Conservation (phyloP, 2,797 vertebrate species). For the Prionace glauca region DNA sequence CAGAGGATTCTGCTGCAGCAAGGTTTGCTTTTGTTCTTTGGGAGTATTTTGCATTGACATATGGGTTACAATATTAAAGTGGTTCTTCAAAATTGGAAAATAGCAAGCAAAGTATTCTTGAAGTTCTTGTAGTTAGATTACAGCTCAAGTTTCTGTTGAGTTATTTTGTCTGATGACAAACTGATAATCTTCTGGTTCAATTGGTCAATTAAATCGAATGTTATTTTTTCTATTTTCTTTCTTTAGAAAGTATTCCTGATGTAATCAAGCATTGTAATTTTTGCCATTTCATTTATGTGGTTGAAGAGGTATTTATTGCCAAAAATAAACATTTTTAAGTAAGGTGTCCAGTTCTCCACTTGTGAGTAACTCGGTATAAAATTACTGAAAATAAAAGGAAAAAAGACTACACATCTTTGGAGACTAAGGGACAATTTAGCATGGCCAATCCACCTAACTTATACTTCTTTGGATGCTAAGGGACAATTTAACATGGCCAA, state of each 20-base stretch:
- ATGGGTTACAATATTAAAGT: neutral
- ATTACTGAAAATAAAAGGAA: neutral
- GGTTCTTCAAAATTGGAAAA: neutral
- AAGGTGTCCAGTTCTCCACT: neutral
- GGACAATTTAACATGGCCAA: too few species aligned
- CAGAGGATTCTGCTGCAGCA: neutral
- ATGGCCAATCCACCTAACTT: too few species aligned
- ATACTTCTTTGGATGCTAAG: too few species aligned
- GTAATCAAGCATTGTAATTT: neutral
- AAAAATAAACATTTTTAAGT: neutral
- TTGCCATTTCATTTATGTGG: neutral
- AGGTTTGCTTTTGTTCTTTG: neutral
- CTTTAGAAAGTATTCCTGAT: neutral
- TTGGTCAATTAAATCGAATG: neutral
- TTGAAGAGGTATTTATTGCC: neutral
- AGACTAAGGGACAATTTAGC: too few species aligned
- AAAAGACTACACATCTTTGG: neutral
- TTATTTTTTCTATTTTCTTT: neutral
- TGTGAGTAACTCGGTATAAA: neutral
- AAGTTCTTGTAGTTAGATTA: neutral
- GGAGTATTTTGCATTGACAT: neutral
- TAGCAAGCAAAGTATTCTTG: neutral
- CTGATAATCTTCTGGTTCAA: neutral
- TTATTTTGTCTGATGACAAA: neutral
- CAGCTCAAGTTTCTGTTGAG: neutral